Evolutionary conservation across 2,888 invertebrate species (phyloP), one percentile per base, ranked within the genome.

Genomic region (Melanophora roralis): DNA sequence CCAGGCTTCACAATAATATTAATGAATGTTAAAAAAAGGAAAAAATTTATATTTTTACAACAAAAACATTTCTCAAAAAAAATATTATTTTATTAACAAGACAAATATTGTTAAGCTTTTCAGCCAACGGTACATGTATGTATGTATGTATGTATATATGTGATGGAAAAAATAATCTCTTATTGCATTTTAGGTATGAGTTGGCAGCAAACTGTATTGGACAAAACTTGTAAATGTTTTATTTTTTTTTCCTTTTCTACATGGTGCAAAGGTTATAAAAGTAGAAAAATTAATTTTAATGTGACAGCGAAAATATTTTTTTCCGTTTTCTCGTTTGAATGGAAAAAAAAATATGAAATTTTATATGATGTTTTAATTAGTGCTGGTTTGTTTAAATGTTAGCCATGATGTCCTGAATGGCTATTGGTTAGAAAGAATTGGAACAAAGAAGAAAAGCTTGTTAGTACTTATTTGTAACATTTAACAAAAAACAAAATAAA

Each of bases 201-300:
- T 34, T 74, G 57, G 43, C 59, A 59, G 45, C 60, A 60, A 77
- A 57, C 49, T 55, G 32, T 55, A 57, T 53, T 59, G 55, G 23
- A 53, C 9, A 16, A 36, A 53, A 45, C 53, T 73, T 64, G 45
- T 40, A 53, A 4, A 53, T 62, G 12, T 32, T 62, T 16, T 32
- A 11, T 36, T 38, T 64, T 49, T 38, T 27, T 38, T 57, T 71
- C 34, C 14, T 49, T 53, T 77, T 82, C 55, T 75, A 27, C 27
- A 68, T 67, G 74, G 78, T 82, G 81, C 83, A 83, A 85, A 82
- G 86, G 85, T 86, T 85, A 84, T 84, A 83, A 83, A 81, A 83
- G 86, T 86, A 84, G 78, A 84, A 85, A 86, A 86, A 86, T 86
- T 87, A 86, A 87, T 87, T 86, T 86, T 86, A 86, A 86, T 86